A percentile compares a stretch with the other conserved stretches of the same genome.
phyloP scores from a whole-genome alignment of 2,113 vertebrate genomes.

The Numida meleagris region DNA sequence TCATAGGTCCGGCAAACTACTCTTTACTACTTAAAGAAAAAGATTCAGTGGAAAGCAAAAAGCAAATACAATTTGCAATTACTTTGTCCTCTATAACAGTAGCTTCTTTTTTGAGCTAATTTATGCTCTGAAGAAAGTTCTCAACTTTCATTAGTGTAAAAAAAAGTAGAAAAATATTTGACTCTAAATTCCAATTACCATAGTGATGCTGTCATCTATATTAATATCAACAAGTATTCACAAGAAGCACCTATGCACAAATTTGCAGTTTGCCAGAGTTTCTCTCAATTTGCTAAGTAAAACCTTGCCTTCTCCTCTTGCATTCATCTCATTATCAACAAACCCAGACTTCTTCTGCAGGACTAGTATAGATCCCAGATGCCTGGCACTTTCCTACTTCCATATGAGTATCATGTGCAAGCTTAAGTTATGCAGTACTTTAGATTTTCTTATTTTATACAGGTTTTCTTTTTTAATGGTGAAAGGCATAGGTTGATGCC shows the following conservation, averaged over 20 bases:
- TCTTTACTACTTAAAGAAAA: conserved; percentile 87
- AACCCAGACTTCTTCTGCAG: neutral
- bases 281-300: neutral
- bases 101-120: neutral
- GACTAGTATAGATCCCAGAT: neutral
- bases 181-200: neutral
- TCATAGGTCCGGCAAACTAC: conserved; percentile 90
- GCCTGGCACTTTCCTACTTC: fast-evolving
- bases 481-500: neutral
- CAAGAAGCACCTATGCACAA: neutral
- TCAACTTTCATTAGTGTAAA: neutral
- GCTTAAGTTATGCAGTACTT: neutral
- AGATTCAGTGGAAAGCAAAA: neutral
- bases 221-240: neutral
- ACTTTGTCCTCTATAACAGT: neutral
- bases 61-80: neutral
- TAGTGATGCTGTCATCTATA: neutral
- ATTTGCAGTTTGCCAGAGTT: neutral
- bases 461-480: neutral
- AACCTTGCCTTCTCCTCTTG: neutral
- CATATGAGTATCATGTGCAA: fast-evolving
- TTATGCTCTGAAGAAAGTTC: neutral
- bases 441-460: neutral
- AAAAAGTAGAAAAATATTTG: neutral
- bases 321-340: neutral